Evolutionary conservation across 2,888 invertebrate genomes (phyloP).

Genomic region (Cheilosia urbana): DNA sequence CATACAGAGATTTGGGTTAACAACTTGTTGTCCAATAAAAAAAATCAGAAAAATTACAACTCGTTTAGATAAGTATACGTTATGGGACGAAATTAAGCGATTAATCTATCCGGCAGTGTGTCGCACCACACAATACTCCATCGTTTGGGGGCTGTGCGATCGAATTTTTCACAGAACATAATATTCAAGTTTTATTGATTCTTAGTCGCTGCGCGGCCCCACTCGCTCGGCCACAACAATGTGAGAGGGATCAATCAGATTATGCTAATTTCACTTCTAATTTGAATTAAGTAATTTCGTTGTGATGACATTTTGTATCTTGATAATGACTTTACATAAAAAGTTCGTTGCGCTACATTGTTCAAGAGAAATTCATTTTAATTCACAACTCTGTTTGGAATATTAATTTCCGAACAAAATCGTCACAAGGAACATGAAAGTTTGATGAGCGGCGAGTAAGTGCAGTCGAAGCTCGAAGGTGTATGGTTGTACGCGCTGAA

Average conservation of each 20-base stretch:
- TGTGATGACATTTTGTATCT: slow-evolving; percentile 40
- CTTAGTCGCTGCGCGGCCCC: neutral
- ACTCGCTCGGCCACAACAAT: neutral
- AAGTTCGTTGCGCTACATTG: slow-evolving; percentile 64
- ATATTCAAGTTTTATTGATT: slow-evolving; percentile 42
- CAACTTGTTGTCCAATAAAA: slow-evolving; percentile 48
- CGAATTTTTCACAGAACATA: slow-evolving; percentile 34
- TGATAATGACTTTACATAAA: slow-evolving; percentile 43
- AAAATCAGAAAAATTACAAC: slow-evolving; percentile 56
- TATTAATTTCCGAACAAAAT: slow-evolving; percentile 36
- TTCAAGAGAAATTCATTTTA: slow-evolving; percentile 47
- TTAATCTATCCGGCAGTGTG: slow-evolving; percentile 43
- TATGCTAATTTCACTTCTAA: slow-evolving; percentile 59
- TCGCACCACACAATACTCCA: too few species aligned
- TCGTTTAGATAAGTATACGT: slow-evolving; percentile 63
- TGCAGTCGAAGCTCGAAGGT: slow-evolving; percentile 18
- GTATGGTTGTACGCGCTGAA: slow-evolving; percentile 8
- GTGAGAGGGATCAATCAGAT: slow-evolving; percentile 60
- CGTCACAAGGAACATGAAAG: slow-evolving; percentile 19
- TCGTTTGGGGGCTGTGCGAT: slow-evolving; percentile 11
- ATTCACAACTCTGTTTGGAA: slow-evolving; percentile 7
- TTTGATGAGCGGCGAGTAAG: neutral
- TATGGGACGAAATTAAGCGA: slow-evolving; percentile 67
- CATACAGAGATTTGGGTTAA: slow-evolving; percentile 57
- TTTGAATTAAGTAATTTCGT: slow-evolving; percentile 52